phyloP scores from a whole-genome alignment of 2,888 invertebrate genomes.

The Caenorhabditis auriculariae region DNA sequence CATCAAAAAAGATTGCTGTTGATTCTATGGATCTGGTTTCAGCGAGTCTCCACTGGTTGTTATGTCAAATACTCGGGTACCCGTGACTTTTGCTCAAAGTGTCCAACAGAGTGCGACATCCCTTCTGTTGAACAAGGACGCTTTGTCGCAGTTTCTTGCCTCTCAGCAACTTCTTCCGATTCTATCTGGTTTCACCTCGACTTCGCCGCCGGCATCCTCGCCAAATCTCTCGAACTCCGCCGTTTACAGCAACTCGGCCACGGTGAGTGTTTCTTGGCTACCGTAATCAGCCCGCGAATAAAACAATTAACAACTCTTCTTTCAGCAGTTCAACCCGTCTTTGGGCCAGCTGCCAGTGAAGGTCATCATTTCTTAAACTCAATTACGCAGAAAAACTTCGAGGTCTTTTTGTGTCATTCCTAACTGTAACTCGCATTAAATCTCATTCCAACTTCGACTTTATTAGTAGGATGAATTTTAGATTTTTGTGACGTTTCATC shows the following conservation, averaged over 20 bases:
- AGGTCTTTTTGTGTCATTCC: too few relatives aligned
- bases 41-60: constrained; percentile 21
- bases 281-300: neutral
- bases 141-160: constrained; percentile 18
- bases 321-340: constrained; percentile 29
- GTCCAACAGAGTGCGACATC: constrained; percentile 5
- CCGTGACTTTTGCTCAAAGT: too few relatives aligned
- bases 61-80: constrained; percentile 4
- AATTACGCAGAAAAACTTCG: too few relatives aligned
- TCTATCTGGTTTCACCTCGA: too few relatives aligned
- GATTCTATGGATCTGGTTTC: constrained; percentile 2
- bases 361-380: constrained; percentile 39
- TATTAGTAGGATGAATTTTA: too few relatives aligned
- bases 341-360: constrained; percentile 38
- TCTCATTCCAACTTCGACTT: too few relatives aligned
- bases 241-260: too few relatives aligned
- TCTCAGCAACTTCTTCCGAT: constrained; percentile 18
- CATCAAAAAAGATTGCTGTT: neutral
- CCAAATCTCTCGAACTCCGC: too few relatives aligned
- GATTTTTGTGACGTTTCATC: too few relatives aligned
- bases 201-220: too few relatives aligned
- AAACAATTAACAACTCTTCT: constrained; percentile 6
- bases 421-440: too few relatives aligned
- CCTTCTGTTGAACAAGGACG: constrained; percentile 21
- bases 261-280: too few relatives aligned